Evolutionary conservation across 2,113 vertebrate genomes (phyloP), one percentile per base, ranked within the genome.

Genomic region (Atherinomorus stipes): DNA sequence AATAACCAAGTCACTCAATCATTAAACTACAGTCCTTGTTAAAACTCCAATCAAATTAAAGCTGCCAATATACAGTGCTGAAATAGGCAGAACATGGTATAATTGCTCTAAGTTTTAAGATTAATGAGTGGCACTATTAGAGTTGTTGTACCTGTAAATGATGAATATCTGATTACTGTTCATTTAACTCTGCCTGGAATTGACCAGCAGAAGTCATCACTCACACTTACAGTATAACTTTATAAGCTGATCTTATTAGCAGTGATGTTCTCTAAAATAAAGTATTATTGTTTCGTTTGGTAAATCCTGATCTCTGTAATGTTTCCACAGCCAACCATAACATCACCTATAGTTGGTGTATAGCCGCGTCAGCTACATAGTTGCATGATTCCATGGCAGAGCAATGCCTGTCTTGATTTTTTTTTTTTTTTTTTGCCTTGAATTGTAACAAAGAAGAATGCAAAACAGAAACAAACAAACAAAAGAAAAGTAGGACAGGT

Each of bases 161-260:
- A 90, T 85, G 71, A 84, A 90, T 82, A 56, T 61, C 44, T 57
- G 54, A 63, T 54, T 74, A 52, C 73, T 74, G 74, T 79, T 81
- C 84, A 75, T 74, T 90, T 75, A 76, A 47, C 83, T 83, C 65
- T 78, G 70, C 49, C 40, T 60, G 69, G 88, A 87, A 90, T 87
- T 88, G 82, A 64, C 76, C 84, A 89, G 86, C 82, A 85, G 58
- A 84, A 82, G 40, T 85, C 76, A 90, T 90, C 72, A 84, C 26
- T 91, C 89, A 91, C 15, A 47, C 13, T 2, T 15, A 0, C 38
- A 68, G 23, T 12, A 64, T 47, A 79, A 69, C 38, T 38, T 31
- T 6, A n/a, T 7, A 66, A 11, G 9, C 54, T 16, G 16, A n/a
- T n/a, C n/a, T 31, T 25, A 47, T 19, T 47, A 18, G 18, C 44